phyloP scores from a whole-genome alignment of 2,888 invertebrate species.

The Dynastes maya region DNA sequence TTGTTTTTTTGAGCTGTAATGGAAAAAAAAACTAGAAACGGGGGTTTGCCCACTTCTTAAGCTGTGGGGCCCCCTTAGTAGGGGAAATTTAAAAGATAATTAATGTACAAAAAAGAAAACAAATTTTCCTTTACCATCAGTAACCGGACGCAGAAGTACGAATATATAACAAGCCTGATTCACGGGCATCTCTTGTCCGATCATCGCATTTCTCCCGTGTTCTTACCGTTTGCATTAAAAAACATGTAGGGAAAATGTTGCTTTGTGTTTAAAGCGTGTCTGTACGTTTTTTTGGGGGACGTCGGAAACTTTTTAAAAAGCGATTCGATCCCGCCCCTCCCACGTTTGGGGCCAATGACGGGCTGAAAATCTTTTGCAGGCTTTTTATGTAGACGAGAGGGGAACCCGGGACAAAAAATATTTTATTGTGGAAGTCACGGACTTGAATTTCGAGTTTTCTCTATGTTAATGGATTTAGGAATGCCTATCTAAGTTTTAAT shows the following conservation, averaged over 20 bases:
- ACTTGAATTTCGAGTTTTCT: conserved; percentile 20
- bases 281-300: conserved; percentile 5
- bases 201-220: too few relatives aligned
- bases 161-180: not conserved
- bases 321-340: conserved; percentile 28
- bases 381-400: conserved; percentile 29
- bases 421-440: conserved; percentile 15
- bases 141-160: not conserved
- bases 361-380: conserved; percentile 21
- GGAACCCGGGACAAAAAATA: too few relatives aligned
- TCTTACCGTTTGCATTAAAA: conserved; percentile 10
- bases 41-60: too few relatives aligned
- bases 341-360: conserved; percentile 16
- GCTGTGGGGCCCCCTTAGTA: too few relatives aligned
- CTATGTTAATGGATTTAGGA: conserved; percentile 1
- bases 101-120: too few relatives aligned
- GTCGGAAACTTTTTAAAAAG: conserved; percentile 31
- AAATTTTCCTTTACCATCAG: not conserved
- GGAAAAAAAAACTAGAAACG: too few relatives aligned
- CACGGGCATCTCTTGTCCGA: not conserved
- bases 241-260: too few relatives aligned
- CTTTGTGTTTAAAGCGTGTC: too few relatives aligned
- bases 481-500: not conserved
- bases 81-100: too few relatives aligned
- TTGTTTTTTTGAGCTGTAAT: too few relatives aligned